Base-by-base conservation (phyloP, 2,797 vertebrate species). In the Ficedula albicollis region DNA sequence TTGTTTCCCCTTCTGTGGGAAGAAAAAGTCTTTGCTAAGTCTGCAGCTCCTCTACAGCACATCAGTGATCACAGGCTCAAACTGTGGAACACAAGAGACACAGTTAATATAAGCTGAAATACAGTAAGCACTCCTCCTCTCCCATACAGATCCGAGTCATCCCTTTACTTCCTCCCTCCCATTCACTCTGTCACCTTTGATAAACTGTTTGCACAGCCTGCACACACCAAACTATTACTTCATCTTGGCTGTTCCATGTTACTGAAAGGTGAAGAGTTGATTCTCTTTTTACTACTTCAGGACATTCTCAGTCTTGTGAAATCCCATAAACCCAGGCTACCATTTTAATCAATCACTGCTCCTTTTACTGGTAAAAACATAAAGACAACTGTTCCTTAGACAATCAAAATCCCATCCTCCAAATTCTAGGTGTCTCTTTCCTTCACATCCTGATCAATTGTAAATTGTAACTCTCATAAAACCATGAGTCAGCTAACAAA, bases 61-160 rank as follows among this genome's bases (percentile, higher is more conserved):
- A 16, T 10, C 87, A 78, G 46, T 1, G 1, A 76, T 9, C 59
- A 79, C 41, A 89, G 82, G 82, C 49, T 76, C 63, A 55, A 49
- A 39, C 54, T 84, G 59, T 69, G 72, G 15, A 94, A 89, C 22
- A 16, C 11, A 66, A 87, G 21, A 92, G 43, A 52, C 39, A 73
- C 0, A 44, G 39, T 75, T 62, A 54, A 69, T 14, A 1, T 16
- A 87, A 95, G 30, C 0, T 82, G 34, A 36, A 77, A 62, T 59
- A 51, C 15, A 76, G 6, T 8, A 27, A 82, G 73, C 10, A 34
- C 18, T 76, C 49, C 43, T 82, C 41, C 8, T 78, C 21, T 68
- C 26, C 46, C 54, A 27, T 6, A 44, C 0, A 86, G 46, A 49
- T 16, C 16, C 0, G 0, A 81, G 19, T 34, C 60, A 75, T 7